Evolutionary conservation across 2,113 vertebrate species (phyloP).

Genomic region (Phalacrocorax aristotelis): DNA sequence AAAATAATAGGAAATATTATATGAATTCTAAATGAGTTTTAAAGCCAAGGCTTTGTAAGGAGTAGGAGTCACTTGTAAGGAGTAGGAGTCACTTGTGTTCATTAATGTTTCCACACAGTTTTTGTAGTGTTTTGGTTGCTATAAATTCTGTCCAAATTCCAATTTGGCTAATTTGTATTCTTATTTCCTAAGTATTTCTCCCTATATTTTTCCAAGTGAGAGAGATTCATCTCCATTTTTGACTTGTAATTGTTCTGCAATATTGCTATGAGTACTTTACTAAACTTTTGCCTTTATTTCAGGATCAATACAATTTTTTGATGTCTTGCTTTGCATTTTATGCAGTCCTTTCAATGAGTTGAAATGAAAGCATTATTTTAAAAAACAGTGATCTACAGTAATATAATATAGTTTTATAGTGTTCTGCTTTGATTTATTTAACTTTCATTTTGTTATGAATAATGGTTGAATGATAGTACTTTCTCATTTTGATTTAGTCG

Average conservation of each 20-base stretch:
- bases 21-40: background rate
- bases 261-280: background rate
- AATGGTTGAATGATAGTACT: background rate
- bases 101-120: background rate
- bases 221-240: background rate
- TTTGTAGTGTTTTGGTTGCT: background rate
- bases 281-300: background rate
- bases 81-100: background rate
- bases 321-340: background rate
- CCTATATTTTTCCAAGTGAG: background rate
- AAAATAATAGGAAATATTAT: background rate
- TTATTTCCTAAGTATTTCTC: background rate
- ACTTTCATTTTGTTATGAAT: background rate
- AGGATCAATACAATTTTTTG: background rate
- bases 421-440: background rate
- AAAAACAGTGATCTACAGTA: background rate
- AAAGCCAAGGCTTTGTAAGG: background rate
- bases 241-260: background rate
- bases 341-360: background rate
- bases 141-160: background rate
- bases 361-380: background rate
- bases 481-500: background rate
- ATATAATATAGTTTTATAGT: background rate
- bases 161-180: background rate
- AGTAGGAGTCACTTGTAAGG: background rate